Conservation (phyloP, 2,113 vertebrate genomes). For the Tympanuchus pallidicinctus region DNA sequence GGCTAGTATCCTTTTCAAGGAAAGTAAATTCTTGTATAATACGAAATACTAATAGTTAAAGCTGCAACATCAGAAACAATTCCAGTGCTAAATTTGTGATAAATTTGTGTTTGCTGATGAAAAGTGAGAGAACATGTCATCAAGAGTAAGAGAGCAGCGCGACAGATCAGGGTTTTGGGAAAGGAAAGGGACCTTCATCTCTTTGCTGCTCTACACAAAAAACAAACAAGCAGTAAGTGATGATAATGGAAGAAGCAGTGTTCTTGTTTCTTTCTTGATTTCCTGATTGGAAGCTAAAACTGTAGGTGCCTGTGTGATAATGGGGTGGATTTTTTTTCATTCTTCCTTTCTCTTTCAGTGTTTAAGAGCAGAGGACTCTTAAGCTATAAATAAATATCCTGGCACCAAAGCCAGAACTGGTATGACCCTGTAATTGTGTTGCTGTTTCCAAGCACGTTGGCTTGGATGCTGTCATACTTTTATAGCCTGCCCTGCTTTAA, state of each 20-base stretch:
- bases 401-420: background rate
- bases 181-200: background rate
- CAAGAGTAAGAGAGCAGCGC: background rate
- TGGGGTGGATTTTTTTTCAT: background rate
- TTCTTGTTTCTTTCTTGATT: slow-evolving; percentile 34
- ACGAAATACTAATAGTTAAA: background rate
- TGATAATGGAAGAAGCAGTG: slow-evolving; percentile 27
- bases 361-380: background rate
- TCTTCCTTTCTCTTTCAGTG: background rate
- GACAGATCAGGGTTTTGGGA: background rate
- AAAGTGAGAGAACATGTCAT: background rate
- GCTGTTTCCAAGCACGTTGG: background rate
- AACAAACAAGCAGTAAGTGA: background rate
- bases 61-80: background rate
- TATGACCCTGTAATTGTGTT: background rate
- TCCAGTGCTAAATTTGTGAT: background rate
- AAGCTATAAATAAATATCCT: background rate
- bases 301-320: background rate
- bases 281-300: slow-evolving; percentile 15
- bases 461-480: background rate
- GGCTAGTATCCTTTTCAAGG: background rate
- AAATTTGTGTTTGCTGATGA: background rate
- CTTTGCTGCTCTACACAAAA: background rate
- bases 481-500: background rate
- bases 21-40: background rate